phyloP scores from a whole-genome alignment of 2,888 invertebrate genomes.

The Camptogramma bilineatum region DNA sequence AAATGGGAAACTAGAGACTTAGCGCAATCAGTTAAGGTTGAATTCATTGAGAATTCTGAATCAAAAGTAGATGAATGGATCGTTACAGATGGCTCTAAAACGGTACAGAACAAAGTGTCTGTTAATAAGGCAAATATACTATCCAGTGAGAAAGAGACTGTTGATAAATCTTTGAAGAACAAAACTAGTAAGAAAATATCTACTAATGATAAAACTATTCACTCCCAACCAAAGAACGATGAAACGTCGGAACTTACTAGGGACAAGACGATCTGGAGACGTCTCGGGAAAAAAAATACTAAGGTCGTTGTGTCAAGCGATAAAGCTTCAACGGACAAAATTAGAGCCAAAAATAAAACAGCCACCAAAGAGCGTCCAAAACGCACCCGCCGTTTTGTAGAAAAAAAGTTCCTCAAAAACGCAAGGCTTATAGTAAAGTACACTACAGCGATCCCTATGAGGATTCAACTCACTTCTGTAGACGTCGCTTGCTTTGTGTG shows the following conservation, averaged over 20 bases:
- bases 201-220: neutral
- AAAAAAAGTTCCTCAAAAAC: constrained; percentile 10
- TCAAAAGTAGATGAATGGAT: constrained; percentile 10
- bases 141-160: too few species aligned
- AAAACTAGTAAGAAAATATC: too few species aligned
- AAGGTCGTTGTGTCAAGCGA: neutral
- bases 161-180: too few species aligned
- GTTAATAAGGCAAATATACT: too few species aligned
- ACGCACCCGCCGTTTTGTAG: neutral
- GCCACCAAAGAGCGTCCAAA: neutral
- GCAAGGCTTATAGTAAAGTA: constrained; percentile 19
- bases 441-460: constrained; percentile 27
- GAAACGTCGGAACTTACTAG: neutral
- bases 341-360: neutral
- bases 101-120: neutral
- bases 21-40: neutral
- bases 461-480: constrained; percentile 3
- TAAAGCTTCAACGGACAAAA: neutral
- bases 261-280: neutral
- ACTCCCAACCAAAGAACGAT: neutral
- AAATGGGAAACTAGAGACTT: constrained; percentile 9
- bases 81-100: constrained; percentile 1
- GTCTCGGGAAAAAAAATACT: neutral
- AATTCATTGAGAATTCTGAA: neutral
- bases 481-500: constrained; percentile 26